Evolutionary conservation across 2,888 invertebrate genomes (phyloP), one percentile per base, ranked within the genome.

Genomic region (Saturnia japonica): DNA sequence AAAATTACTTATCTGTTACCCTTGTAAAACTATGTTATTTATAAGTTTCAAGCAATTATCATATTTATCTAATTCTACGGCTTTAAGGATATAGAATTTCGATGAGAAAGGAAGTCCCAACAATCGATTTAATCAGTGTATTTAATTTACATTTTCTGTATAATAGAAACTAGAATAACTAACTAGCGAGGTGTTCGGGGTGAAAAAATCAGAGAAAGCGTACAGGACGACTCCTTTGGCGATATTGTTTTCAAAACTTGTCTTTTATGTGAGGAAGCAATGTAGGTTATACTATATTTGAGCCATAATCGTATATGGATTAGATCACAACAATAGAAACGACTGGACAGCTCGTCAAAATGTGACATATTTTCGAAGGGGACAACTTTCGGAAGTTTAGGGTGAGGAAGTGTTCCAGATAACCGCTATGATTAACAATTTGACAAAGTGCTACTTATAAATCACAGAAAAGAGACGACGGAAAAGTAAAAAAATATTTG

Each of bases 241-340:
- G 87, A 82, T 78, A 85, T 91, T 91, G 89, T 91, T 85, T 82
- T 73, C 76, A 82, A 88, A 91, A 91, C 91, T 88, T 84, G 91
- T 91, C 83, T 85, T 88, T 87, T 87, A 87, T 86, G 86, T 84
- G 82, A 83, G 78, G 75, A 74, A 71, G 81, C 80, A 85, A 91
- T 89, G 87, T 87, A 75, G 74, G 76, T 80, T 78, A 84, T 60
- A 60, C 57, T 14, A 80, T 85, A 85, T 90, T 85, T 82, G 80
- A 88, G 89, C 22, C 87, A 90, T 90, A 89, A 91, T 91, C 88
- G 87, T 86, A 85, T 83, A 82, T 88, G 88, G 86, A 88, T 89
- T 88, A 89, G 86, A 87, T 80, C 73, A 74, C 78, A 82, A 91
- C 89, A 91, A 91, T 88, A 77, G 82, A 77, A 74, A 78, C 78